Percentiles rank a stretch among this genome's conserved stretches.
Evolutionary conservation across 2,797 vertebrate genomes (phyloP).

Genomic region (Taenioides sp.): DNA sequence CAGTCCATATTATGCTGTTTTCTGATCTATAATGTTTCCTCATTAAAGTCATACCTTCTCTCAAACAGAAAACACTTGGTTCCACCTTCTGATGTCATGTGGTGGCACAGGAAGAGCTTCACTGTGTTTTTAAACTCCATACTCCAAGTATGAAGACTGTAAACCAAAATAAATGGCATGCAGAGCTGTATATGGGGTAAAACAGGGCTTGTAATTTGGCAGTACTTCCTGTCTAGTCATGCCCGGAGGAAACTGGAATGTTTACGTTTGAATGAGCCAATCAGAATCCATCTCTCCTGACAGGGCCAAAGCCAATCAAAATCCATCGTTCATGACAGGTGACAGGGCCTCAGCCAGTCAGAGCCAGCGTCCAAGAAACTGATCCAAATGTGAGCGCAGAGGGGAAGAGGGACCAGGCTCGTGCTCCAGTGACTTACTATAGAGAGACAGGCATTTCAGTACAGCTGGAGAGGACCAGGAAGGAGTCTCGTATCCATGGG

Average conservation of each 20-base stretch:
- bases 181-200: background rate
- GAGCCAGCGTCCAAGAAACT: conserved; percentile 22
- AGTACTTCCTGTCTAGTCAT: conserved; percentile 40
- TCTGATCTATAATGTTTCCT: too few species aligned
- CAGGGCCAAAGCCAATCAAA: conserved; percentile 52
- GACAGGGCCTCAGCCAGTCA: conserved; percentile 45
- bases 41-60: too few species aligned
- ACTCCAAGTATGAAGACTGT: too few species aligned
- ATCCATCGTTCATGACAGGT: conserved; percentile 43
- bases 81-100: too few species aligned
- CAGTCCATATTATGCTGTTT: too few species aligned
- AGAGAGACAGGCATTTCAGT: conserved; percentile 22
- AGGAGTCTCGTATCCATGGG: background rate
- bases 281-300: conserved; percentile 42
- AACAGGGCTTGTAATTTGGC: background rate
- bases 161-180: background rate
- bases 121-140: too few species aligned
- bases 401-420: conserved; percentile 11
- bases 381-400: conserved; percentile 36
- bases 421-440: conserved; percentile 53
- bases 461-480: background rate
- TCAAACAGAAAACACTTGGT: too few species aligned
- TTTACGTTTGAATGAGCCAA: background rate
- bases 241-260: conserved; percentile 13
- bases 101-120: too few species aligned